These are phyloP conservation scores for Leptoteleia sp. DNA, from an alignment of 1,140 invertebrate species.

Conservation along the genomic window DNA sequence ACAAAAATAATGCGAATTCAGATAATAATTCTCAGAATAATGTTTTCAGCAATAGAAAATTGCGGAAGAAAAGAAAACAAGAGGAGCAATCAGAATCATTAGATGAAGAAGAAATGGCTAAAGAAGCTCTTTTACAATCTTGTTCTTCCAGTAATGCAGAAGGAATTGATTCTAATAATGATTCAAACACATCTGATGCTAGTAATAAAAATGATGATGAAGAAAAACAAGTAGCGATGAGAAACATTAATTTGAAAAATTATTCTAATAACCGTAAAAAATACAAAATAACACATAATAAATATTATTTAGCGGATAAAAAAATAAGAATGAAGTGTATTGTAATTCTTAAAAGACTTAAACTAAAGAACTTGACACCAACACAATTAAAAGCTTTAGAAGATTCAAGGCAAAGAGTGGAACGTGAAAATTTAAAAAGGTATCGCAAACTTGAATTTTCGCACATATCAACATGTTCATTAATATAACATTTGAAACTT, in stretches of 20 bases:
- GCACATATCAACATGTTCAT: neutral
- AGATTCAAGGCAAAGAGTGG: conserved; percentile 23
- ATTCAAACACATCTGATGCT: neutral
- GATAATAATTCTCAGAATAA: no score
- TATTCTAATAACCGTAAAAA: no score
- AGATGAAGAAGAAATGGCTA: conserved; percentile 20
- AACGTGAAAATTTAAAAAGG: conserved; percentile 39
- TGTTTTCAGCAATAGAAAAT: no score
- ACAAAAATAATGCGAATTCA: no score
- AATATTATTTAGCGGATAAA: conserved; percentile 6
- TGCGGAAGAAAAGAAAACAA: neutral
- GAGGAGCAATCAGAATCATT: neutral
- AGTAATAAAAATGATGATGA: neutral
- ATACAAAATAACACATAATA: conserved; percentile 23
- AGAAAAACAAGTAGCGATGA: neutral
- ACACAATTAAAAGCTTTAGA: conserved; percentile 25
- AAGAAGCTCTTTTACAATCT: conserved; percentile 6
- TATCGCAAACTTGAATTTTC: neutral
- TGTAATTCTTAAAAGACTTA: conserved; percentile 25
- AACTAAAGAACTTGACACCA: neutral
- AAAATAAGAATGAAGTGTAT: conserved; percentile 36
- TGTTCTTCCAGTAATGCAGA: conserved; percentile 9
- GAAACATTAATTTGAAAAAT: no score
- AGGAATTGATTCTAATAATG: neutral
- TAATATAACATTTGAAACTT: no score